A percentile compares a stretch with the other conserved stretches of the same genome.
phyloP scores from a whole-genome alignment of 2,888 invertebrate species.

The Beris morrisii region DNA sequence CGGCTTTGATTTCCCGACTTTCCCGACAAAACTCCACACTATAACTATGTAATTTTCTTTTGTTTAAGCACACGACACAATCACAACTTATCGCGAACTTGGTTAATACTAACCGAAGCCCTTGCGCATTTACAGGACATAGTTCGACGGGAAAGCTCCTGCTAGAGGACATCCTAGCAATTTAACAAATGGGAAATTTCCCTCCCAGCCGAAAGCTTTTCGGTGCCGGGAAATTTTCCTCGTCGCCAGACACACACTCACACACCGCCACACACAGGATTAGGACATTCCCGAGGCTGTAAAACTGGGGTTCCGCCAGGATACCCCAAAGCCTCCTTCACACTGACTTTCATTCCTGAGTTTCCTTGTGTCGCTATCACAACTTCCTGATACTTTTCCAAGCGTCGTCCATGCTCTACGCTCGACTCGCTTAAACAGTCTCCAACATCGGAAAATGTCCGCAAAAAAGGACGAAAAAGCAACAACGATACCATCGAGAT shows the following conservation, averaged over 20 bases:
- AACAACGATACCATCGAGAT: neutral
- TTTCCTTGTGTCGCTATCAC: constrained; percentile 24
- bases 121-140: constrained; percentile 8
- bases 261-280: neutral
- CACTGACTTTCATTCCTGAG: constrained; percentile 15
- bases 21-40: too few relatives aligned
- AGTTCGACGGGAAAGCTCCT: constrained; percentile 12
- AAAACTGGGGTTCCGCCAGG: constrained; percentile 2
- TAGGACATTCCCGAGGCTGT: neutral
- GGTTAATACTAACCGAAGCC: constrained; percentile 12
- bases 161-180: neutral
- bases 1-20: too few relatives aligned
- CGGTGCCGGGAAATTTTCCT: too few relatives aligned
- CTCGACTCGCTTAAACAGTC: too few relatives aligned
- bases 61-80: too few relatives aligned
- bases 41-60: too few relatives aligned
- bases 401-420: neutral
- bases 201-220: neutral
- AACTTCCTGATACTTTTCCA: constrained; percentile 8
- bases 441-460: neutral
- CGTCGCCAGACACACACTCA: neutral
- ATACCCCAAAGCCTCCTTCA: constrained; percentile 8
- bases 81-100: constrained; percentile 7
- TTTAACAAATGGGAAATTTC: constrained; percentile 3
- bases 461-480: neutral